Base-by-base conservation (phyloP, 2,113 vertebrate genomes). In the Triplophysa dalaica region DNA sequence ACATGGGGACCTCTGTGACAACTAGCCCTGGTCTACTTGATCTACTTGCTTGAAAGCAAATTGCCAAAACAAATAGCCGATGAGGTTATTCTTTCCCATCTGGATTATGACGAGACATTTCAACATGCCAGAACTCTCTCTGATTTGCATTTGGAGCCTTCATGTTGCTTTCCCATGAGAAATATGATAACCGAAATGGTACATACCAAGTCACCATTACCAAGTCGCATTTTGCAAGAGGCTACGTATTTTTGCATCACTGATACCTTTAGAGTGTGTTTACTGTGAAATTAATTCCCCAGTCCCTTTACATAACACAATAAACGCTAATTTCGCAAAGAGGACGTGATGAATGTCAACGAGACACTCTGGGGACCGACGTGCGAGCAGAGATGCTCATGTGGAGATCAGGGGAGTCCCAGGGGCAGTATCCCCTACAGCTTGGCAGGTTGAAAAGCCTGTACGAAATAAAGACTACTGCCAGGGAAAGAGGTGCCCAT, bases 241-340 rank as follows among this genome's bases (percentile, higher is more conserved):
- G 33, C 6, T 33, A n/a, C 54, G 80, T 75, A 88, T 81, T 83
- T 81, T 64, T 81, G 67, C 68, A 78, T 78, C n/a, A 62, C 70
- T 10, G 64, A 52, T 41, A 43, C 38, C 26, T 54, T 66, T 10
- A 19, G 38, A 24, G 72, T 29, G 52, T 75, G 38, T 68, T 52
- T 43, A 63, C 48, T 41, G 12, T 73, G 17, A 72, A 78, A 72
- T 66, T 8, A 43, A 22, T 61, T 63, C 22, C 38, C 48, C 22
- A 29, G 21, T 66, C 22, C 2, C 10, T 48, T 72, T 82, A 74
- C 48, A 33, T 65, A 54, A 65, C 50, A 61, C 66, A 81, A 64
- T 81, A 77, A 77, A 63, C n/a, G 41, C 33, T 22, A 8, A 72
- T 70, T 70, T 77, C 60, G 41, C 10, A 11, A n/a, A 77, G 74